Base-by-base conservation (phyloP, 1,140 invertebrate genomes). In the Prorops nasuta region DNA sequence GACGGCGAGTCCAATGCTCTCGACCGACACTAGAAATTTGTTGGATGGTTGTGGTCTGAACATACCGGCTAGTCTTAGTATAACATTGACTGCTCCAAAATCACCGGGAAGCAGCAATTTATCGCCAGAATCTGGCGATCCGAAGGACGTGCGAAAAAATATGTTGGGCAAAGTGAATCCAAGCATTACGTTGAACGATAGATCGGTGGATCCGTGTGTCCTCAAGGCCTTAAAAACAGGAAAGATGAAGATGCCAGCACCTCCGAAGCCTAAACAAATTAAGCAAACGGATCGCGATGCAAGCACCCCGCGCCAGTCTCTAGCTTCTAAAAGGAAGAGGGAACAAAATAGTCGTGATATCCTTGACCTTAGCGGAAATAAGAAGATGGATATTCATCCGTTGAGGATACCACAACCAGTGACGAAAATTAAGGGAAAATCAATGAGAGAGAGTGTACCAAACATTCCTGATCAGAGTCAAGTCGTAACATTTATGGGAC, bases 11-110 rank as follows among this genome's bases (percentile, higher is more conserved):
- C 46, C 51, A 4, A 34, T 57, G 12, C 49, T 71, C 28, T 51
- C 42, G 9, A 50, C 55, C 19, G 54, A 74, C 1, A 74, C 72
- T 0, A 47, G 65, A 15, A 71, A 67, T 19, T 42, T 75, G 0
- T 35, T 75, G 1, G 70, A 74, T 1, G 70, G 65, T n/a, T 75
- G 71, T 14, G 72, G 71, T 1, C 36, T 75, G 4, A 75, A 72
- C 20, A 76, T 76, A 32, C 72, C 72, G 0, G 67, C 71, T 0
- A 72, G 72, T 44, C 52, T 76, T 10, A 74, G 71, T 28, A 75
- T 75, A 49, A 75, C 72, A 0, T 42, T 75, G 0, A 73, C 71
- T 0, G 60, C 69, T 1, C 66, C 70, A 0, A 73, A 68, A 22
- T 71, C 71, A 0, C 55, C 66, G 0, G 59, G 43, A 15, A 41